phyloP scores from a whole-genome alignment of 1,140 invertebrate genomes.

The Popillia japonica region DNA sequence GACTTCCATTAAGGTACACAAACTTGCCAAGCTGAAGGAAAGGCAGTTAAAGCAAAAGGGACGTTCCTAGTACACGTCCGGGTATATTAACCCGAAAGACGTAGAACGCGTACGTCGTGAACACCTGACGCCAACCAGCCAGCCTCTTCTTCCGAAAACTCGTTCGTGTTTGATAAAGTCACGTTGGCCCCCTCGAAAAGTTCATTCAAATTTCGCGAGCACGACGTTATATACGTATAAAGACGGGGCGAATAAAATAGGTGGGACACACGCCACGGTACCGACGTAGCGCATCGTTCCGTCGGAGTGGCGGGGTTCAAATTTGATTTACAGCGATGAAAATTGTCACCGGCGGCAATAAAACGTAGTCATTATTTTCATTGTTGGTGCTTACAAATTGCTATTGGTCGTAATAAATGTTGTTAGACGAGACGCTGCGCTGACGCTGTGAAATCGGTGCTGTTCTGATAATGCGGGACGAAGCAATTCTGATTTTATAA shows the following conservation, averaged over 20 bases:
- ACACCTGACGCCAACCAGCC: background rate
- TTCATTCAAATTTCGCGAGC: background rate
- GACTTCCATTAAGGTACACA: background rate
- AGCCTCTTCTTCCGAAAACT: background rate
- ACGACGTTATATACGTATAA: no score
- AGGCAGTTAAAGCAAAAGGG: background rate
- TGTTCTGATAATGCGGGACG: no score
- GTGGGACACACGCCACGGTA: no score
- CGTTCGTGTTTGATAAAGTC: conserved; percentile 6
- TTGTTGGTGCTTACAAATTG: conserved; percentile 18
- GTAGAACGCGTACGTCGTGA: background rate
- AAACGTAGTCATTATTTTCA: conserved; percentile 19
- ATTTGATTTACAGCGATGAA: conserved; percentile 11
- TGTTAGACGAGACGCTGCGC: no score
- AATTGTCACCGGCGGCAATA: conserved; percentile 14
- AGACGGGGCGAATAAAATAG: no score
- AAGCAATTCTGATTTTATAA: no score
- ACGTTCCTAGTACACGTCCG: no score
- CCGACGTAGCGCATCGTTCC: no score
- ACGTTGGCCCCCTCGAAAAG: background rate
- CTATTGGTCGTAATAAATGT: conserved; percentile 15
- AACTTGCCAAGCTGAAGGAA: background rate
- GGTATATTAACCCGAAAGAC: background rate
- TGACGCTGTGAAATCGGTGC: no score
- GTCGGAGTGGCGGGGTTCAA: background rate